Evolutionary conservation across 2,113 vertebrate genomes (phyloP).

Genomic region (Oceanodroma tethys): DNA sequence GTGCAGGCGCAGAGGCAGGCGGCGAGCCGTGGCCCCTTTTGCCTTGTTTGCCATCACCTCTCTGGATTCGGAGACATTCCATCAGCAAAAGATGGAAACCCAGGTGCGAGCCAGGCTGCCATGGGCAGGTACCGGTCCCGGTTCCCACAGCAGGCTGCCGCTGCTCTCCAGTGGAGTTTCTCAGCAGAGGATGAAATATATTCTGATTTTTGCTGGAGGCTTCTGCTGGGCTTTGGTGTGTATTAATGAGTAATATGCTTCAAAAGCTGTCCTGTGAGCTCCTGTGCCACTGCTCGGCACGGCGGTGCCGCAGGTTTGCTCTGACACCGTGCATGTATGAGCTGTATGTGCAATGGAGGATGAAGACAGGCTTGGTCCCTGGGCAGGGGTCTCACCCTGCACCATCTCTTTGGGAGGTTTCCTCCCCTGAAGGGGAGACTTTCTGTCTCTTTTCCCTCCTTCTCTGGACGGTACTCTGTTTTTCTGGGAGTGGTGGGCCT

Average conservation of each 20-base stretch:
- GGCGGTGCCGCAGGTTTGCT: neutral
- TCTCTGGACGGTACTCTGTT: neutral
- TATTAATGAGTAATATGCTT: neutral
- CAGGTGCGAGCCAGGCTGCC: rapidly evolving
- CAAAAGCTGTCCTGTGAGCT: neutral
- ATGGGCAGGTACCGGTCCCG: rapidly evolving
- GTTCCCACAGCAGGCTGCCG: neutral
- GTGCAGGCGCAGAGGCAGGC: neutral
- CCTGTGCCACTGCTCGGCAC: rapidly evolving
- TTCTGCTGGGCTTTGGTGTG: neutral
- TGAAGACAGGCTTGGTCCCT: neutral
- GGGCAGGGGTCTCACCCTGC: neutral
- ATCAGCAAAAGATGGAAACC: neutral
- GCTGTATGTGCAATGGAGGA: neutral
- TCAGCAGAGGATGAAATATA: neutral
- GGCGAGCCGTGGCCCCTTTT: rapidly evolving
- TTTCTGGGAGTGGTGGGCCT: neutral
- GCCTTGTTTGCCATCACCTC: rapidly evolving
- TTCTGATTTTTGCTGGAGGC: conserved; percentile 21
- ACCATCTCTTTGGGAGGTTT: neutral
- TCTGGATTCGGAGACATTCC: neutral
- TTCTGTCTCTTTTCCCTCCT: neutral
- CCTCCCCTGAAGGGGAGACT: neutral
- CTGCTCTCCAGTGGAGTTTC: neutral
- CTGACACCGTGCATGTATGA: rapidly evolving